Base-by-base conservation (phyloP, 2,797 vertebrate genomes). In the Furcifer pardalis region DNA sequence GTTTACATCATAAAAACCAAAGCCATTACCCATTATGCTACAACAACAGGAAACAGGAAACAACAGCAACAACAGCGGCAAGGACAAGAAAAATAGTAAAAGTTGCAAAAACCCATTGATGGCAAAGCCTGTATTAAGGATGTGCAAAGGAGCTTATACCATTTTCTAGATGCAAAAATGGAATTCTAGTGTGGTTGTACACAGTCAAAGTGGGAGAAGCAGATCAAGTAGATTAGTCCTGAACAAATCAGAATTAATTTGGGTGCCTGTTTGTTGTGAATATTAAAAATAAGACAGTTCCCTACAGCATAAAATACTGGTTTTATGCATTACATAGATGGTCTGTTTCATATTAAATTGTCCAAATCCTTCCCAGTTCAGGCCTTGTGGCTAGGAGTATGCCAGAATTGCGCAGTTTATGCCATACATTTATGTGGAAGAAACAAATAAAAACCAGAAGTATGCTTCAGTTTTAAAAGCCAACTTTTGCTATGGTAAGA, bases 391-490 rank as follows among this genome's bases (percentile, higher is more conserved):
- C 89, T 89, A 92, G 90, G 93, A 66, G 13, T 6, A 83, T 68
- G 82, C 62, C 77, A 92, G 30, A 88, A 76, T 87, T 79, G 94
- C 93, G 83, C 30, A 91, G 75, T 92, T 90, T 90, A 69, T 86
- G 35, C 62, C 86, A 73, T 84, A 4, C 35, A 19, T 76, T 92
- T 93, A 85, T 69, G 44, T 78, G 66, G 46, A 79, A 87, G 87
- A 89, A 92, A 86, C 52, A 94, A 94, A 94, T 91, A 86, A 95
- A 94, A 93, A 90, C 52, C 84, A 92, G 87, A 84, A 62, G 71
- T 89, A 56, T 52, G 59, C 85, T 94, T 91, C 71, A 66, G 66
- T 87, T 93, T 91, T 81, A 89, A 91, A 94, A 89, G n/a, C 72
- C 79, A 74, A 52, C 3, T 69, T 95, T 92, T 89, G 7, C 91